Base-by-base conservation (phyloP, 2,113 vertebrate species). In the Noctilio leporinus region DNA sequence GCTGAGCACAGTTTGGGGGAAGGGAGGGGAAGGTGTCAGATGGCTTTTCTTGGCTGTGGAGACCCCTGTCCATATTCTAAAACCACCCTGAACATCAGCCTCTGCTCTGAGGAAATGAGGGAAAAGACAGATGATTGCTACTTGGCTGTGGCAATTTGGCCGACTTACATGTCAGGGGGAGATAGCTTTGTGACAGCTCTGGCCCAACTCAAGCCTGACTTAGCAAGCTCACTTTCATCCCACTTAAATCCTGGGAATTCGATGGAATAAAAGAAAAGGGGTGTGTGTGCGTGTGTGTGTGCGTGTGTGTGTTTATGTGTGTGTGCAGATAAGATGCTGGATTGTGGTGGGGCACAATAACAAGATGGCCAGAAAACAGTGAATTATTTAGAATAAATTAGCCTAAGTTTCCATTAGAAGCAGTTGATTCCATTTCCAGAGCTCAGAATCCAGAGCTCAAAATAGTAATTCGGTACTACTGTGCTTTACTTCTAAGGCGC, bases 301-400 rank as follows among this genome's bases (percentile, higher is more conserved):
- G 69, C 55, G 38, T 59, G 20, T 86, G 35, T 62, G 30, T 47
- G 38, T 40, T 30, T 59, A 22, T 17, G n/a, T 59, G 26, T 69
- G 35, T 59, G 11, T 95, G 88, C 55, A 92, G 35, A 59, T 64
- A 62, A 33, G 45, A 26, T 86, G 47, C 12, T 88, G 59, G 35
- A 73, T 86, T 26, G n/a, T 14, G 19, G 12, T 82, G 33, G 55
- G 62, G 40, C 28, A 75, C 28, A 51, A 17, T 43, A 76, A 57
- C 1, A 10, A 87, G 24, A 80, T 70, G 76, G 17, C 7, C 70
- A 91, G 65, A 70, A 94, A 88, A 53, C 26, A 83, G 55, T 49
- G 55, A 77, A 75, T 70, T 49, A 91, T 82, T 88, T 93, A 40
- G 43, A 91, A 28, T 92, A 92, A 91, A 95, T 94, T 82, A 65